Conservation (phyloP, 2,888 invertebrate species). For the Pyrrhia umbra region DNA sequence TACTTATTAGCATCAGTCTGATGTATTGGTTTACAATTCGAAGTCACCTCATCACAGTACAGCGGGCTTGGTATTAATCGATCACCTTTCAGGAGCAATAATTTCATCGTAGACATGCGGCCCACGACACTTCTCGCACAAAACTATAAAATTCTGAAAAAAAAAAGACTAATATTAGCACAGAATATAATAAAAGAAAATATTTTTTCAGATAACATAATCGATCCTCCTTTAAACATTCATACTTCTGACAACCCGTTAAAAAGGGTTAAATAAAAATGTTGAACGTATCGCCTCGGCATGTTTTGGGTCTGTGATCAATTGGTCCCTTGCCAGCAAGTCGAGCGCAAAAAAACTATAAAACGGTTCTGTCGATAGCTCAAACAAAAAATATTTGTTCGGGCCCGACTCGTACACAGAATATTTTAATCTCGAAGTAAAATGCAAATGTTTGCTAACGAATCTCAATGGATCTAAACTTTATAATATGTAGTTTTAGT, state of each 20-base stretch:
- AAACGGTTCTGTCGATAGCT: constrained; percentile 23
- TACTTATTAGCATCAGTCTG: no score
- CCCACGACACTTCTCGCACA: constrained; percentile 74
- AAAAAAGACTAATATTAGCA: constrained; percentile 33
- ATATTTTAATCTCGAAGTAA: constrained; percentile 15
- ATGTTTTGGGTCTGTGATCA: constrained; percentile 36
- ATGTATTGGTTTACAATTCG: not conserved
- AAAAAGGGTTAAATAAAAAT: constrained; percentile 43
- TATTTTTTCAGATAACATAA: constrained; percentile 16
- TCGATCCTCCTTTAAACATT: constrained; percentile 19
- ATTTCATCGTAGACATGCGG: constrained; percentile 73
- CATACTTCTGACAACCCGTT: constrained; percentile 22
- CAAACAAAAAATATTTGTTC: constrained; percentile 33
- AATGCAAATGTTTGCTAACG: constrained; percentile 27
- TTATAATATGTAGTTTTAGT: not conserved
- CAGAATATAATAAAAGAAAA: constrained; percentile 3
- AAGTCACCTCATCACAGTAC: not conserved
- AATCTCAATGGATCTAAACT: constrained; percentile 2
- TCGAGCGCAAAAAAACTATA: constrained; percentile 34
- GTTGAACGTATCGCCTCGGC: constrained; percentile 32
- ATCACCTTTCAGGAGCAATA: constrained; percentile 78
- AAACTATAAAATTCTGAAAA: constrained; percentile 77
- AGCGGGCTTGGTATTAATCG: not conserved
- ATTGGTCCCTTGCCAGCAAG: constrained; percentile 47
- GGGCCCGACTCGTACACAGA: constrained; percentile 8